These are phyloP conservation scores for Chamaea fasciata DNA, from an alignment of 2,113 vertebrate genomes.

Conservation along the genomic window DNA sequence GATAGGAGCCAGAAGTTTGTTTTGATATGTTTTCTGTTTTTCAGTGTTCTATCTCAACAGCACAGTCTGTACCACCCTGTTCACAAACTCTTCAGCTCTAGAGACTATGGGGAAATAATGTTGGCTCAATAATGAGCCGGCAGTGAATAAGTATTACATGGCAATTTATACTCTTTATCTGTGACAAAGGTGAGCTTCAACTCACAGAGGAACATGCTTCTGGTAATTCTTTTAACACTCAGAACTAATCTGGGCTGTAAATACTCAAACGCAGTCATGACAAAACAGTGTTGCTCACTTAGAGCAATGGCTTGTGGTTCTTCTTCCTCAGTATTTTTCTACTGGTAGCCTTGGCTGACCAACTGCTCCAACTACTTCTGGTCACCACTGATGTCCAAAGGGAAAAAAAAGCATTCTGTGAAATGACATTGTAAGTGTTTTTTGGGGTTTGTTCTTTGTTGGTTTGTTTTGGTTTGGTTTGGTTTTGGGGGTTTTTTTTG, in stretches of 20 bases:
- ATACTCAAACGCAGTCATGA: not conserved
- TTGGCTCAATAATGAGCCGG: not conserved
- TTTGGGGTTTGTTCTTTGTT: not conserved
- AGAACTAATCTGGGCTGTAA: not conserved
- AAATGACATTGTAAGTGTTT: not conserved
- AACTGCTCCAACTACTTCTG: not conserved
- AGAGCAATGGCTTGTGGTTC: not conserved
- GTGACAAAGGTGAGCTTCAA: not conserved
- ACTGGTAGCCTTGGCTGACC: not conserved
- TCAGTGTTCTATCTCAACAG: not conserved
- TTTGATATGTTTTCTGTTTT: not conserved
- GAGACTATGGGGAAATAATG: not conserved
- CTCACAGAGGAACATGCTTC: not conserved
- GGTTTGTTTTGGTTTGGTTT: too few species aligned
- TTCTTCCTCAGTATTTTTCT: not conserved
- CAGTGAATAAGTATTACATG: not conserved
- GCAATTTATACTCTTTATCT: not conserved
- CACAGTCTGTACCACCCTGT: not conserved
- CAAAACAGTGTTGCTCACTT: not conserved
- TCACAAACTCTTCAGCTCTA: not conserved
- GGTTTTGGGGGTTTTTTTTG: not conserved
- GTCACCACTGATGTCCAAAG: not conserved
- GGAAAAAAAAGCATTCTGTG: not conserved
- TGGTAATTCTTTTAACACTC: not conserved
- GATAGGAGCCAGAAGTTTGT: not conserved